Conservation (phyloP, 2,888 invertebrate genomes). For the Proisotoma minuta region DNA sequence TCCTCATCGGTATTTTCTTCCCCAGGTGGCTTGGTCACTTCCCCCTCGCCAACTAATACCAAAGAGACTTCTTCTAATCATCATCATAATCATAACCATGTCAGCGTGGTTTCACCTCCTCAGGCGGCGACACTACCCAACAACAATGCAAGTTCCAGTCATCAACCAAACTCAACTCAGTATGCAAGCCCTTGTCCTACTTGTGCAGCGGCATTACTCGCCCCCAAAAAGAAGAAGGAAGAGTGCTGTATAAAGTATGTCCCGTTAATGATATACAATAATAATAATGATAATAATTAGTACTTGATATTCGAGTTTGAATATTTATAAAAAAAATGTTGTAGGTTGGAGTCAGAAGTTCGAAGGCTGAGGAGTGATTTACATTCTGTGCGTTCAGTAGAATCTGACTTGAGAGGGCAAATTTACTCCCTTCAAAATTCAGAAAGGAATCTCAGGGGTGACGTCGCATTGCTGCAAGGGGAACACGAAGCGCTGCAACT, state of each 20-base stretch:
- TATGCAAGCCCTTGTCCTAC: conserved; percentile 40
- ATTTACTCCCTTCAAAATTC: conserved; percentile 43
- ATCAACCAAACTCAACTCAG: conserved; percentile 26
- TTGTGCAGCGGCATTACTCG: conserved; percentile 35
- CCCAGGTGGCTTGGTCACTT: neutral
- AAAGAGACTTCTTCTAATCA: conserved; percentile 25
- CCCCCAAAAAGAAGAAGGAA: conserved; percentile 44
- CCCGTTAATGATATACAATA: neutral
- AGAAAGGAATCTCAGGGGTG: conserved; percentile 47
- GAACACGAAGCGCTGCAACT: conserved; percentile 47
- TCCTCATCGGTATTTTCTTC: neutral
- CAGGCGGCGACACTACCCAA: conserved; percentile 27
- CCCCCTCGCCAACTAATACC: conserved; percentile 15
- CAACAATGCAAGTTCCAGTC: conserved; percentile 37
- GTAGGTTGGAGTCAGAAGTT: conserved; percentile 45
- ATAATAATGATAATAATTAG: neutral
- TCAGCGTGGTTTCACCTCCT: conserved; percentile 25
- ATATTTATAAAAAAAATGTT: neutral
- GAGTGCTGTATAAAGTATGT: conserved; percentile 45
- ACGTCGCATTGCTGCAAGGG: conserved; percentile 45
- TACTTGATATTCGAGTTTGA: neutral
- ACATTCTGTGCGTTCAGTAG: conserved; percentile 43
- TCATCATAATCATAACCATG: conserved; percentile 40
- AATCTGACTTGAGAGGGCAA: conserved; percentile 46
- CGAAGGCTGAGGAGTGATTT: conserved; percentile 46